Base-by-base conservation (phyloP, 2,888 invertebrate species). In the Neocrepidodera transversa region DNA sequence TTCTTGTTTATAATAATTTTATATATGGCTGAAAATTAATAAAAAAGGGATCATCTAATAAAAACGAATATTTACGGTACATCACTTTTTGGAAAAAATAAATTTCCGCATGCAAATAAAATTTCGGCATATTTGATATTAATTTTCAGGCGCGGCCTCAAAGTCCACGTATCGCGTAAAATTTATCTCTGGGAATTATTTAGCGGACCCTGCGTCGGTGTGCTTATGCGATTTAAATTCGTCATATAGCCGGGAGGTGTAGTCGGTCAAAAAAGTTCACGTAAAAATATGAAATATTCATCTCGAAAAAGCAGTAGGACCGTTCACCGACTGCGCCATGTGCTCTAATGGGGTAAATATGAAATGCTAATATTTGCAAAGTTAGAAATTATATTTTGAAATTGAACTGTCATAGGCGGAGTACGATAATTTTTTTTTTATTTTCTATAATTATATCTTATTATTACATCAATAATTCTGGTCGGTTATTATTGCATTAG, bases 281-380 rank as follows among this genome's bases (percentile, higher is more conserved):
- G 66, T 70, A 73, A 74, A 74, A 75, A 74, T 72, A 71, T 74
- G 74, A 75, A 75, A 75, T 72, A 74, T 75, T 71, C 70, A 73
- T 71, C 62, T 62, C 63, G 70, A 69, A 68, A 71, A 71, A 72
- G 68, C 68, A 68, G 67, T 69, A 68, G 72, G 75, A 71, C 68
- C 69, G 67, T 56, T 67, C 69, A 66, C 56, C 60, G 65, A 66
- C 66, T 69, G 68, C 69, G 70, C 68, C 72, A 72, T 75, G 76
- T 76, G 77, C 75, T 71, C 73, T 77, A 77, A 77, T 75, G 74
- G 76, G 72, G 77, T 76, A 76, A 78, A 78, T 78, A 78, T 77
- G 77, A 78, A 76, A 76, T 78, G 78, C 78, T 78, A 78, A 78
- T 78, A 76, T 78, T 78, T 77, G 75, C 70, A 71, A 74, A 77